Conservation (phyloP, 1,140 invertebrate genomes). For the Sweltsa coloradensis region DNA sequence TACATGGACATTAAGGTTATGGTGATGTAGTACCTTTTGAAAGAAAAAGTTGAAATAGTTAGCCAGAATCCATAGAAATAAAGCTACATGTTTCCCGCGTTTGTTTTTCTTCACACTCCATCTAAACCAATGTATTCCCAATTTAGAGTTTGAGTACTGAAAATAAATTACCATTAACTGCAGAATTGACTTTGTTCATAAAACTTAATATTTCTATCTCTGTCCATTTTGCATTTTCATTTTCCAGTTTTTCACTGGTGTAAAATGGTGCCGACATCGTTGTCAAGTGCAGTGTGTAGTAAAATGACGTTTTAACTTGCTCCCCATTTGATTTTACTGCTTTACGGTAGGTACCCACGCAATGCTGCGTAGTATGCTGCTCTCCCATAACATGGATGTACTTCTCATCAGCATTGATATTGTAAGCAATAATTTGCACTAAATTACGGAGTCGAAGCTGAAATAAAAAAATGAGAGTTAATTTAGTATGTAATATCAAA, state of each 20-base stretch:
- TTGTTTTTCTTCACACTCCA: no score
- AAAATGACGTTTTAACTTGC: constrained; percentile 37
- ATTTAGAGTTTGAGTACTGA: no score
- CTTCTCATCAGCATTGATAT: constrained; percentile 33
- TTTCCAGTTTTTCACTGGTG: constrained; percentile 66
- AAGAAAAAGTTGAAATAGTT: no score
- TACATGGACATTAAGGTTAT: no score
- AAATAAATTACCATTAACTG: constrained; percentile 26
- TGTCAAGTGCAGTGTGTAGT: constrained; percentile 66
- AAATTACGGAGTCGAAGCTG: constrained; percentile 57
- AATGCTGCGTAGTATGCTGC: no score
- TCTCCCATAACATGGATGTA: constrained; percentile 20
- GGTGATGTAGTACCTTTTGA: no score
- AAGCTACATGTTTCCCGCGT: no score
- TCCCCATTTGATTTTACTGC: not conserved
- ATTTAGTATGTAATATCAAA: no score
- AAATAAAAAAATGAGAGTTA: constrained; percentile 25
- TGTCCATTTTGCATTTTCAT: constrained; percentile 61
- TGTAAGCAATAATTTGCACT: constrained; percentile 52
- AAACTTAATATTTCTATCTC: constrained; percentile 41
- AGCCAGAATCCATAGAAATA: no score
- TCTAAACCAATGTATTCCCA: no score
- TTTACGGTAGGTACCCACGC: not conserved
- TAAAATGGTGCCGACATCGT: constrained; percentile 76
- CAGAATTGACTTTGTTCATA: constrained; percentile 24